Conservation (phyloP, 1,140 invertebrate species). For the Glomeris maerens region DNA sequence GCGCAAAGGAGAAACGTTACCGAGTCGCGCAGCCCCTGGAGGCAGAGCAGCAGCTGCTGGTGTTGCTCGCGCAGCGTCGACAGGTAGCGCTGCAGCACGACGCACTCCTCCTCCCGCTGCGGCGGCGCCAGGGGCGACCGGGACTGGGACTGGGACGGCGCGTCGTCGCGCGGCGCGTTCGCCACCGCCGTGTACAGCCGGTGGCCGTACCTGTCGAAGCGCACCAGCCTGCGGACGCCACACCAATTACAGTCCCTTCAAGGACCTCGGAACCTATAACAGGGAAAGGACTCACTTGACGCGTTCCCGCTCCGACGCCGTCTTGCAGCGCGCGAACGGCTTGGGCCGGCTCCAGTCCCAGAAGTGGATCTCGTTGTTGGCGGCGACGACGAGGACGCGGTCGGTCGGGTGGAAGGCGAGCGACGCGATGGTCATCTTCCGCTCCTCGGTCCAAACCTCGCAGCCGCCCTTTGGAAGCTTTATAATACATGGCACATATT, state of each 20-base stretch:
- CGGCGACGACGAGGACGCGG: conserved; percentile 66
- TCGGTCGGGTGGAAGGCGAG: conserved; percentile 73
- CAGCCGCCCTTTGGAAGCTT: conserved; percentile 50
- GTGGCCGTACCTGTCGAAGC: conserved; percentile 65
- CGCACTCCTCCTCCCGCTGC: neutral
- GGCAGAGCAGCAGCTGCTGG: conserved; percentile 44
- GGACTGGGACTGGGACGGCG: conserved; percentile 1
- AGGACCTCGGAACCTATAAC: neutral
- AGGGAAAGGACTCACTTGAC: conserved; percentile 40
- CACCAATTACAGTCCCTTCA: conserved; percentile 9
- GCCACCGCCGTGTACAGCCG: conserved; percentile 74
- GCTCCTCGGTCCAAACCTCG: conserved; percentile 60
- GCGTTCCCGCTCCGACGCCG: conserved; percentile 56
- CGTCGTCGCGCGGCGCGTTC: too few species aligned
- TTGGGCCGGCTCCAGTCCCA: conserved; percentile 73
- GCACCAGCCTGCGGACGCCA: conserved; percentile 51
- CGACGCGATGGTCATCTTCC: conserved; percentile 61
- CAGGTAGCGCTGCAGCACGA: neutral
- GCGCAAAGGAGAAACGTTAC: too few species aligned
- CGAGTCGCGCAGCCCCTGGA: conserved; percentile 44
- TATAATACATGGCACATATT: neutral
- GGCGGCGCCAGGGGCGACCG: neutral
- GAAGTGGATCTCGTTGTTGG: conserved; percentile 69
- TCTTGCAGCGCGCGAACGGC: conserved; percentile 52
- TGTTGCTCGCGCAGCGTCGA: conserved; percentile 28